Evolutionary conservation across 1,140 invertebrate genomes (phyloP).

Genomic region (Leptoteleia sp.): DNA sequence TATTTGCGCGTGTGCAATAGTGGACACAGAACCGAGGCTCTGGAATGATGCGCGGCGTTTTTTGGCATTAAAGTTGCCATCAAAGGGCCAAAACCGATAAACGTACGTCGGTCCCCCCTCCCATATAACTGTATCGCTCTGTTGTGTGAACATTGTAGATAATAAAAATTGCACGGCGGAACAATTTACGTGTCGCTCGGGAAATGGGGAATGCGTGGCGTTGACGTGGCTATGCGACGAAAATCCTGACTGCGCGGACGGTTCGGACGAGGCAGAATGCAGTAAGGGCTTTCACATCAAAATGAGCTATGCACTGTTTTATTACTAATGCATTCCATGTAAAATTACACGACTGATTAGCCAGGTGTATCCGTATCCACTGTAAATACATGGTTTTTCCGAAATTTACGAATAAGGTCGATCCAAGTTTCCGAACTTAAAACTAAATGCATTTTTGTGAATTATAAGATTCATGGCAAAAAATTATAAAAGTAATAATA

Average conservation of each 20-base stretch:
- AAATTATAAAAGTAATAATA: too few species aligned
- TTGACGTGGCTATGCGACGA: slow-evolving; percentile 96
- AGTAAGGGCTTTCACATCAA: slow-evolving; percentile 86
- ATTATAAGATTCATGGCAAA: too few species aligned
- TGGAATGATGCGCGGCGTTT: slow-evolving; percentile 37
- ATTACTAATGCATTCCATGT: slow-evolving; percentile 36
- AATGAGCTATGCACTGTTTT: slow-evolving; percentile 37
- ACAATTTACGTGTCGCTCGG: slow-evolving; percentile 91
- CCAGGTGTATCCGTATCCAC: background rate
- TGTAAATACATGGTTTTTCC: too few species aligned
- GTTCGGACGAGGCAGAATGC: slow-evolving; percentile 93
- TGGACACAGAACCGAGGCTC: slow-evolving; percentile 25
- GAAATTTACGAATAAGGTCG: too few species aligned
- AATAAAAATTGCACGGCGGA: slow-evolving; percentile 87
- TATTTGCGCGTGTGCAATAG: too few species aligned
- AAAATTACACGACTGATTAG: slow-evolving; percentile 51
- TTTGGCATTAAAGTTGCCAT: slow-evolving; percentile 35
- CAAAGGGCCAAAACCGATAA: slow-evolving; percentile 20
- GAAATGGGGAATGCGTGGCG: slow-evolving; percentile 91
- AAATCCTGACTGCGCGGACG: slow-evolving; percentile 92
- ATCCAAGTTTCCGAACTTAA: too few species aligned
- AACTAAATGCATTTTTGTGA: too few species aligned
- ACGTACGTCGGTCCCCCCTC: too few species aligned
- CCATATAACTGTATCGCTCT: slow-evolving; percentile 50
- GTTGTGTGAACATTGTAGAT: slow-evolving; percentile 62